Base-by-base conservation (phyloP, 1,140 invertebrate genomes). In the Cherax destructor region DNA sequence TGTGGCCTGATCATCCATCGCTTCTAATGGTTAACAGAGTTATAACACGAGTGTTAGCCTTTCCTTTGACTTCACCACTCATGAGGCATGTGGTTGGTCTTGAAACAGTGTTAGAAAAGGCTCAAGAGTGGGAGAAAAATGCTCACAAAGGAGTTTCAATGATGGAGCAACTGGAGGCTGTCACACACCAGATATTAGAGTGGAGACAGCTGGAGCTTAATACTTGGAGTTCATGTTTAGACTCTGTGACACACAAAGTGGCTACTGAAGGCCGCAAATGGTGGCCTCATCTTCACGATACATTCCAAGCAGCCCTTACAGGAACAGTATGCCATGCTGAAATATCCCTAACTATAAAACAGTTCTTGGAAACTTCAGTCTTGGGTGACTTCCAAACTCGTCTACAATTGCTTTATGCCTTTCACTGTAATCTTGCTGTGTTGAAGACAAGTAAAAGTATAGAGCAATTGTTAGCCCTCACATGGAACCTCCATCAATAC, bases 131-230 rank as follows among this genome's bases (percentile, higher is more conserved):
- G 86, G 88, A 91, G 74, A 91, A 86, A 72, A 93, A 93, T 92
- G 93, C 93, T 69, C 93, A 93, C 78, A 56, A 96, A 92, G 97
- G 96, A 4, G 98, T 99, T 59, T 98, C 97, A 89, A 94, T 99
- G 93, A 95, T 96, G 0, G 95, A 96, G 0, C 95, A 97, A 88
- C 95, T 97, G 13, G 94, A 96, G 30, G 95, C 95, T 74, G 94
- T 99, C 0, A 97, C 97, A 3, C 95, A 97, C 86, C 96, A 98
- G 93, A 97, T 99, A 76, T 96, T 99, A 77, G 95, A 96, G 50
- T 99, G 98, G 99, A 96, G 99, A 86, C 97, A 98, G 94, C 94
- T 99, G 3, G 99, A 99, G 94, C 95, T 99, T 78, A 96, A 96
- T 59, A 96, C 96, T 93, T 99, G 98, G 98, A 97, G 97, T 92